These are phyloP conservation scores for Ptychodera flava DNA, from an alignment of 35 echinoderm and acorn worm species.

Conservation along the genomic window DNA sequence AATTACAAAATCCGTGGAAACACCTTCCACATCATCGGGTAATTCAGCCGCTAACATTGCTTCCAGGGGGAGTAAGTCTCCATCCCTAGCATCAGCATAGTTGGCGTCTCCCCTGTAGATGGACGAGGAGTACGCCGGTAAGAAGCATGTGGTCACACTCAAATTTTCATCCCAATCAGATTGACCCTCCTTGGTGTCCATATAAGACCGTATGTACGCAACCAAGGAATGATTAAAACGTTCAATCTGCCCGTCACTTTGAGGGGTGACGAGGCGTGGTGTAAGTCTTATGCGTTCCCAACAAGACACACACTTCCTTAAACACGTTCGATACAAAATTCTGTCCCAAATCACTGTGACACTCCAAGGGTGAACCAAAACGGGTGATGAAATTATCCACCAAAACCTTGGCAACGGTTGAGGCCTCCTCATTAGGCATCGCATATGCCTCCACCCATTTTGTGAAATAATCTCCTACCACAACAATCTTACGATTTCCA, in stretches of 20 bases:
- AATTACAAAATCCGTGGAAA: slow-evolving; percentile 13
- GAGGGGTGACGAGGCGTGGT: slow-evolving; percentile 43
- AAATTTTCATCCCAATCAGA: no score
- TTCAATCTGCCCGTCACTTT: slow-evolving; percentile 56
- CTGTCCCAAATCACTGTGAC: slow-evolving; percentile 64
- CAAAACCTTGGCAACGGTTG: slow-evolving; percentile 21
- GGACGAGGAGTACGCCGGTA: no score
- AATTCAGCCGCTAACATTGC: no score
- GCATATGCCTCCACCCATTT: slow-evolving; percentile 51
- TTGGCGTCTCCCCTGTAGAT: slow-evolving; percentile 25
- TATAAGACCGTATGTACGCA: no score
- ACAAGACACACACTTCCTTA: slow-evolving; percentile 38
- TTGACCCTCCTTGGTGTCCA: neutral
- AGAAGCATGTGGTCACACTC: no score
- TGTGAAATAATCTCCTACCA: slow-evolving; percentile 35
- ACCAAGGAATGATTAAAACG: slow-evolving; percentile 53
- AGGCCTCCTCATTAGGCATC: no score
- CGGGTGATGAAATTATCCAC: slow-evolving; percentile 49
- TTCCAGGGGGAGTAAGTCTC: slow-evolving; percentile 22
- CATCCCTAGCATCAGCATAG: slow-evolving; percentile 44
- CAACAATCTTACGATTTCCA: slow-evolving; percentile 48
- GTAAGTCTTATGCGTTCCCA: slow-evolving; percentile 67
- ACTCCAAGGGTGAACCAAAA: slow-evolving; percentile 30
- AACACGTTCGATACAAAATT: slow-evolving; percentile 60
- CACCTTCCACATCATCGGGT: slow-evolving; percentile 45